These are phyloP conservation scores for Otolemur crassicaudatus DNA, from an alignment of 2,797 vertebrate species.

Conservation along the genomic window DNA sequence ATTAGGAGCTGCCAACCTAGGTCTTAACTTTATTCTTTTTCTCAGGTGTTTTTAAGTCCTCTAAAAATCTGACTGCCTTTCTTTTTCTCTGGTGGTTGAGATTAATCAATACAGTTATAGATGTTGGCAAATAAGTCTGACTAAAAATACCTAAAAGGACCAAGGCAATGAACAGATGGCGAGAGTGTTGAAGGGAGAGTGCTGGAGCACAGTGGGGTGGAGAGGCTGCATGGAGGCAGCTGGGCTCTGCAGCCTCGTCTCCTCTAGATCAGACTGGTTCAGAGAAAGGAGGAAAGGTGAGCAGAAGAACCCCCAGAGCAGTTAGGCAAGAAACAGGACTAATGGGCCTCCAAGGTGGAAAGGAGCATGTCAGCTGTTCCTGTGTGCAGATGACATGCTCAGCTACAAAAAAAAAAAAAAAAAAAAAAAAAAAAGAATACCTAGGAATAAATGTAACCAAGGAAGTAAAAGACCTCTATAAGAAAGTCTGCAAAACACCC, in stretches of 20 bases:
- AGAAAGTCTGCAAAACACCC: too few species aligned
- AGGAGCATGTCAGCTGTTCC: too few species aligned
- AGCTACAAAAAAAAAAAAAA: too few species aligned
- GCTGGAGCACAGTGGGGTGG: not conserved
- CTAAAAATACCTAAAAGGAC: not conserved
- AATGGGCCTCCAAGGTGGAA: too few species aligned
- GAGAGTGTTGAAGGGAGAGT: not conserved
- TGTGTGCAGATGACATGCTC: too few species aligned
- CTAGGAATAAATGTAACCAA: too few species aligned
- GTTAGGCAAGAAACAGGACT: too few species aligned
- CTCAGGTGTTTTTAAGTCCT: not conserved
- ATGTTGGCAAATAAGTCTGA: not conserved
- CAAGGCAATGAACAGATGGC: not conserved
- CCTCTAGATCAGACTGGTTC: not conserved
- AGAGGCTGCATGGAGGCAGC: not conserved
- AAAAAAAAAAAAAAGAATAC: too few species aligned
- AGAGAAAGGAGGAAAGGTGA: not conserved
- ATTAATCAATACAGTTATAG: not conserved
- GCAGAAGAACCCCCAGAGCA: too few species aligned
- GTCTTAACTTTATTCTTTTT: constrained; percentile 50
- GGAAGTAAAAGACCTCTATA: too few species aligned
- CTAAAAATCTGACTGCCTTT: not conserved
- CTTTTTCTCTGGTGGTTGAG: not conserved
- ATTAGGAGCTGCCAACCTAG: not conserved
- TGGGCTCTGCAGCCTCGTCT: not conserved